Base-by-base conservation (phyloP, 2,113 vertebrate genomes). In the Campylorhamphus procurvoides region DNA sequence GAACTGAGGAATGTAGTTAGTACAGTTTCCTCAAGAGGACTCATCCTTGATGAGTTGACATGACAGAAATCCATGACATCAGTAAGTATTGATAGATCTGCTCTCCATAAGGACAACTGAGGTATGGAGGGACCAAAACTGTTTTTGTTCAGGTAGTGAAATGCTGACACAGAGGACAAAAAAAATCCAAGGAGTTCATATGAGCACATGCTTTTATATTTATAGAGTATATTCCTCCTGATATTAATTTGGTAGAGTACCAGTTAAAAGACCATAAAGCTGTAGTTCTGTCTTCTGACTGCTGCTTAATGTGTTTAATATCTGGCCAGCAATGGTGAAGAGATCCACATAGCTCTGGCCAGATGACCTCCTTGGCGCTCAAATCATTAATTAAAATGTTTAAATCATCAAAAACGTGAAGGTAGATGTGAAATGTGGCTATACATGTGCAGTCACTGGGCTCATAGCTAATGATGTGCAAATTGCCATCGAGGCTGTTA, bases 351-450 rank as follows among this genome's bases (percentile, higher is more conserved):
- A 0, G 7, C 56, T 16, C 0, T 1, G 17, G 88, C 76, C 71
- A 20, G 47, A 25, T 93, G 82, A 67, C 44, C 67, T 94, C 42
- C 55, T 87, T 67, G 78, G 53, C 94, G 78, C 44, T 49, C 79
- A 80, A 96, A 52, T 91, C 44, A 52, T 67, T 81, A 78, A 90
- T 95, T 97, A 81, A 87, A 68, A 44, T 47, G 49, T 58, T 75
- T 14, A 89, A 91, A 76, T 80, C 39, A 46, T 91, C 52, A 80
- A 60, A 60, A 74, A 89, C 63, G 56, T 62, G 72, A 80, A 92
- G 33, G 63, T 80, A 74, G 83, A 69, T 79, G 47, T 69, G 62
- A 83, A 78, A 82, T 74, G 62, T 58, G 53, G n/a, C 87, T 84
- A 35, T 75, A 28, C n/a, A 5, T 19, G 52, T 42, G 66, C 10